phyloP scores from a whole-genome alignment of 2,888 invertebrate genomes.

The Amphipoea oculea region DNA sequence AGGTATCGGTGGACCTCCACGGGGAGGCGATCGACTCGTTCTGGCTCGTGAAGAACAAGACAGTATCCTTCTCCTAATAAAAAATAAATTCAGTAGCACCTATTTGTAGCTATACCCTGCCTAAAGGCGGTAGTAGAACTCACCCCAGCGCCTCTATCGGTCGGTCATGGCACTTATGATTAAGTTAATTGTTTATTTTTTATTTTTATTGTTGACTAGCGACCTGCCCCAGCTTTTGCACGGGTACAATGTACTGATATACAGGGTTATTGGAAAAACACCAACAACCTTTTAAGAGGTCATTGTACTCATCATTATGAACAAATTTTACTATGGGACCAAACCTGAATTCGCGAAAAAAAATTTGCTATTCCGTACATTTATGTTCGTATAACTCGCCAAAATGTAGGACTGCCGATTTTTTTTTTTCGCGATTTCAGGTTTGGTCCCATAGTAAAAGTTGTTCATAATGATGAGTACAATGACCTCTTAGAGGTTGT shows the following conservation, averaged over 20 bases:
- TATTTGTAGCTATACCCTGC: background rate
- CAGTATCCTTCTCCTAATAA: background rate
- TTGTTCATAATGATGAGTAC: too few species aligned
- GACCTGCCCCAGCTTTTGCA: background rate
- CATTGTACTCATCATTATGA: too few species aligned
- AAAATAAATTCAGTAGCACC: background rate
- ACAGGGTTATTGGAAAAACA: too few species aligned
- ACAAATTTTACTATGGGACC: too few species aligned
- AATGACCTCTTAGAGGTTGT: too few species aligned
- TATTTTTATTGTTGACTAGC: background rate
- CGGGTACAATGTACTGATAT: background rate
- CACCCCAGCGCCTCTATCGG: background rate
- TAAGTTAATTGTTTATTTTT: constrained; percentile 6
- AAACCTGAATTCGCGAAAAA: too few species aligned
- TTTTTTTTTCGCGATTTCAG: too few species aligned
- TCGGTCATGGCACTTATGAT: background rate
- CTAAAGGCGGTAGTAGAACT: background rate
- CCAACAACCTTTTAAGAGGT: too few species aligned
- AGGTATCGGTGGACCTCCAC: constrained; percentile 93
- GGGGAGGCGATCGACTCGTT: constrained; percentile 92
- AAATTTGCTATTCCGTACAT: too few species aligned
- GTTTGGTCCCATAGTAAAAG: too few species aligned
- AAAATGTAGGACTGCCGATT: too few species aligned
- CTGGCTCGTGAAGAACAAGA: constrained; percentile 78
- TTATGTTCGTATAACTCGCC: too few species aligned